Evolutionary conservation across 2,797 vertebrate genomes (phyloP).

Genomic region (Gadopsis bispinosus): DNA sequence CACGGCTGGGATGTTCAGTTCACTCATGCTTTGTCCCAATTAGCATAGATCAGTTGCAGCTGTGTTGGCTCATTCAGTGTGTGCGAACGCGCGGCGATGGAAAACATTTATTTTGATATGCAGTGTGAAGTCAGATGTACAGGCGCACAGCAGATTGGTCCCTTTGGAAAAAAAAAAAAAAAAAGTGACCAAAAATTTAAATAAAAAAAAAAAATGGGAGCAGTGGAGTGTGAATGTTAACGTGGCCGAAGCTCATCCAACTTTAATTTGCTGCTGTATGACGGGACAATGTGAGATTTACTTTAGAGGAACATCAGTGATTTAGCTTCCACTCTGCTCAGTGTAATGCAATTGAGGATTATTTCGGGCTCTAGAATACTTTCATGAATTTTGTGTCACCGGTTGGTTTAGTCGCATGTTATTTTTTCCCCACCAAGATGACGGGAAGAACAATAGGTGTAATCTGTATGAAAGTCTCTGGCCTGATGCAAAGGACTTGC

Average conservation of each 20-base stretch:
- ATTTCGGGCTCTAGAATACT: neutral
- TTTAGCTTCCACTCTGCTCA: constrained; percentile 5
- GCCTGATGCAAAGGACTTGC: neutral
- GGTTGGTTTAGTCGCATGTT: neutral
- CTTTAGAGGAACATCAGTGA: neutral
- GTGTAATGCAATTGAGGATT: neutral
- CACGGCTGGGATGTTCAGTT: neutral
- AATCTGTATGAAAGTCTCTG: constrained; percentile 6
- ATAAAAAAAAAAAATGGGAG: neutral
- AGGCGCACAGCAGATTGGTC: neutral
- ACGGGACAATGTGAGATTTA: neutral
- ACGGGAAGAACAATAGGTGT: neutral
- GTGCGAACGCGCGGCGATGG: neutral
- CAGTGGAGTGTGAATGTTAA: neutral
- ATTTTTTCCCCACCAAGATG: neutral
- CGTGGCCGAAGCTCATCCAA: neutral
- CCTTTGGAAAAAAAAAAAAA: neutral
- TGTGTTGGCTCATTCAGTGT: constrained; percentile 14
- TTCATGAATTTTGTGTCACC: constrained; percentile 20
- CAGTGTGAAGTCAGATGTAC: neutral
- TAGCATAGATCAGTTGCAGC: constrained; percentile 27
- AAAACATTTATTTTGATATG: neutral
- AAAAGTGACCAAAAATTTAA: neutral
- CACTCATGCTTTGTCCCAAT: constrained; percentile 10
- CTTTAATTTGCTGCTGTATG: neutral